Evolutionary conservation across 2,113 vertebrate species (phyloP).

Genomic region (Seriola aureovittata): DNA sequence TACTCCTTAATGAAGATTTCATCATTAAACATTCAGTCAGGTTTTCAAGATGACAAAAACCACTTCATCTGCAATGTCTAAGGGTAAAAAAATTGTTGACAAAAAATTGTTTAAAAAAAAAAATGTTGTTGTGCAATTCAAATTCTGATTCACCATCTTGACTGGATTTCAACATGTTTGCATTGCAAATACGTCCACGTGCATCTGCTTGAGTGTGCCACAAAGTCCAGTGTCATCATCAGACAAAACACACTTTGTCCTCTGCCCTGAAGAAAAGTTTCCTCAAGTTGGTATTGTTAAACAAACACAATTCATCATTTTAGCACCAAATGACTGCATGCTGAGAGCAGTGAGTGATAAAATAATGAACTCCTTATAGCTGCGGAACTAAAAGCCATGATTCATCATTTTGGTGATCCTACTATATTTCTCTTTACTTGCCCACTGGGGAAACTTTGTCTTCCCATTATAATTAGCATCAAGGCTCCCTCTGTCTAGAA

Average conservation of each 20-base stretch:
- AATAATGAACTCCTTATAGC: constrained; percentile 76
- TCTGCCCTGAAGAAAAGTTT: constrained; percentile 32
- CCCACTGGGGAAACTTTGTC: constrained; percentile 75
- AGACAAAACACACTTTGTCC: constrained; percentile 34
- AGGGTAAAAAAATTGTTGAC: background rate
- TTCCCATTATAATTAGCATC: constrained; percentile 83
- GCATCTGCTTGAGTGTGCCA: background rate
- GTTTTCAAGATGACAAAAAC: background rate
- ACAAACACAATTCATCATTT: constrained; percentile 70
- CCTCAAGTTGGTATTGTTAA: constrained; percentile 39
- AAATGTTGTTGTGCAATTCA: background rate
- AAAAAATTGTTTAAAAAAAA: background rate
- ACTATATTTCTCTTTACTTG: constrained; percentile 72
- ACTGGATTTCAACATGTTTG: constrained; percentile 2
- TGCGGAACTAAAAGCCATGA: constrained; percentile 74
- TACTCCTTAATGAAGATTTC: background rate
- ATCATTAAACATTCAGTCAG: background rate
- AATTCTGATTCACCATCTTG: background rate
- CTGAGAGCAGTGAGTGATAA: constrained; percentile 72
- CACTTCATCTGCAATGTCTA: background rate
- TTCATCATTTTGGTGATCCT: constrained; percentile 76
- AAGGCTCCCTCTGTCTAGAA: constrained; percentile 71
- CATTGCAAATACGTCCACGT: background rate
- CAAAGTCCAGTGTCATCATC: constrained; percentile 9
- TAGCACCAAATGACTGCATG: constrained; percentile 57